phyloP scores from a whole-genome alignment of 2,797 vertebrate species.

The Tauraco hartlaubi region DNA sequence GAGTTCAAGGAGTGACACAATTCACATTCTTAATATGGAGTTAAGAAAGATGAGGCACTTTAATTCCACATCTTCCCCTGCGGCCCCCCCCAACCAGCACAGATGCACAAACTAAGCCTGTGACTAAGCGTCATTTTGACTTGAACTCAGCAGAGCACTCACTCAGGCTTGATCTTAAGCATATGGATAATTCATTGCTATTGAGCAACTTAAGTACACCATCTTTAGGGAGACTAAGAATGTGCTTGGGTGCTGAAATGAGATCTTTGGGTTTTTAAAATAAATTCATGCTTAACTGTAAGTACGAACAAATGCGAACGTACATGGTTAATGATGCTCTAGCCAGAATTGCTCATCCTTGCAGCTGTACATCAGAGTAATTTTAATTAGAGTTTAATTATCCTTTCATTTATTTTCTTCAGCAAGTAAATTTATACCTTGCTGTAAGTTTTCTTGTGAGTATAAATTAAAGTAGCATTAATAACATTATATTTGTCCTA shows the following conservation, averaged over 20 bases:
- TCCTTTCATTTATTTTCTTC: slow-evolving; percentile 64
- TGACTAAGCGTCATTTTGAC: neutral
- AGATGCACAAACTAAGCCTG: neutral
- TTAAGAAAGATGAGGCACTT: neutral
- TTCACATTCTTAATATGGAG: neutral
- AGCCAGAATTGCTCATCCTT: slow-evolving; percentile 39
- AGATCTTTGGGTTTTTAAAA: slow-evolving; percentile 1
- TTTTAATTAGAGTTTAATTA: slow-evolving; percentile 72
- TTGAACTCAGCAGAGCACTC: slow-evolving; percentile 3
- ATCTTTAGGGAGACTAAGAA: neutral
- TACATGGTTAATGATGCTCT: slow-evolving; percentile 39
- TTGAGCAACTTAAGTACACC: neutral
- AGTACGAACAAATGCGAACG: slow-evolving; percentile 12
- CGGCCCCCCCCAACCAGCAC: neutral
- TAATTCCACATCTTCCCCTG: neutral
- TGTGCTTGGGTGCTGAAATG: slow-evolving; percentile 15
- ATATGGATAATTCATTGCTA: neutral
- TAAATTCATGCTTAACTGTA: slow-evolving; percentile 18
- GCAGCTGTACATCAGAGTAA: slow-evolving; percentile 59
- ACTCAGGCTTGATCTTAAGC: neutral
- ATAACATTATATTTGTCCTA: slow-evolving; percentile 58
- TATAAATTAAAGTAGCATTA: slow-evolving; percentile 65
- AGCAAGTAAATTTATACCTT: slow-evolving; percentile 58
- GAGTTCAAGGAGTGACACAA: neutral
- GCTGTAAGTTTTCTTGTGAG: slow-evolving; percentile 52